Evolutionary conservation across 2,113 vertebrate species (phyloP).

Genomic region (Uria aalge): DNA sequence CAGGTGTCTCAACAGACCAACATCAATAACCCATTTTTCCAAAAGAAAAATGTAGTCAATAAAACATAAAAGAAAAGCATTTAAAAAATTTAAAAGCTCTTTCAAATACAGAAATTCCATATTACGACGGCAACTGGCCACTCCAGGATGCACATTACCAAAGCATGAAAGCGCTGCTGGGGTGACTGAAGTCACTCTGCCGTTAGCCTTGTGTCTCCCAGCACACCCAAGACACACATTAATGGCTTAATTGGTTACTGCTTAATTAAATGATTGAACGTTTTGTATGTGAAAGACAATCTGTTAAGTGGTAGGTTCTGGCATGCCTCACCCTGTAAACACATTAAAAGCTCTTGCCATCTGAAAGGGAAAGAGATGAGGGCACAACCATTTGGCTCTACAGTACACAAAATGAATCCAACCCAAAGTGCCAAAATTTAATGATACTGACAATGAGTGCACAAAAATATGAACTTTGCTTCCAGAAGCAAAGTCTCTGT

Average conservation of each 20-base stretch:
- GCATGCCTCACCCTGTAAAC: neutral
- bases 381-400: neutral
- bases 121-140: neutral
- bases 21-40: neutral
- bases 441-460: neutral
- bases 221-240: neutral
- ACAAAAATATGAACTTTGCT: neutral
- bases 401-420: neutral
- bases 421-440: neutral
- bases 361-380: neutral
- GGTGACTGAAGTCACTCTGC: neutral
- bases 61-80: neutral
- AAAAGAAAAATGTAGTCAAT: neutral
- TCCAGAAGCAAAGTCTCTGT: neutral
- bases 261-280: conserved; percentile 44
- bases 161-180: conserved; percentile 9
- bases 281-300: conserved; percentile 1
- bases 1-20: neutral
- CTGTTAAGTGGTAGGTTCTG: conserved; percentile 12
- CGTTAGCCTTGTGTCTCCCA: neutral
- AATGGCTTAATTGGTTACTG: neutral
- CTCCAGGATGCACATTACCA: conserved; percentile 1
- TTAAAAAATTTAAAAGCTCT: neutral
- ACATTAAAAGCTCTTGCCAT: conserved; percentile 26
- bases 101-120: neutral